Conservation (phyloP, 2,797 vertebrate genomes). For the Arrhamphus sclerolepis region DNA sequence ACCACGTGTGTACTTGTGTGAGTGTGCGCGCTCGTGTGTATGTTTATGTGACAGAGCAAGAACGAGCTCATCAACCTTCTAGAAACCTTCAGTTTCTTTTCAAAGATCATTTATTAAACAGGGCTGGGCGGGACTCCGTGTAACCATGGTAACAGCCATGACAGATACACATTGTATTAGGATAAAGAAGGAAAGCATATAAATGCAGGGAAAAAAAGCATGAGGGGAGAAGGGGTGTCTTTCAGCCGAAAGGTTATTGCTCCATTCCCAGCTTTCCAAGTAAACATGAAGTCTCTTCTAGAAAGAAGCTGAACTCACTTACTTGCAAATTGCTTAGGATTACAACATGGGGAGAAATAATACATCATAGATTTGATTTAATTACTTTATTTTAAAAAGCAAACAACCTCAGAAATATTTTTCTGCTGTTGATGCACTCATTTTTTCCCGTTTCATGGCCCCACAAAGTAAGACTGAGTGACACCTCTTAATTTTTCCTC, state of each 20-base stretch:
- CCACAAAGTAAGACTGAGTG: not conserved
- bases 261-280: too few relatives aligned
- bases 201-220: too few relatives aligned
- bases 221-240: too few relatives aligned
- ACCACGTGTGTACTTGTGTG: not conserved
- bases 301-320: too few relatives aligned
- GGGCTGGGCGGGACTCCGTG: not conserved
- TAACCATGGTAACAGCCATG: not conserved
- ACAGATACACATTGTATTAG: not conserved
- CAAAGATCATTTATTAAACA: slow-evolving; percentile 50
- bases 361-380: too few relatives aligned
- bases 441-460: not conserved
- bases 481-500: not conserved
- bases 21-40: not conserved
- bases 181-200: too few relatives aligned
- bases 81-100: not conserved
- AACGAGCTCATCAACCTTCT: slow-evolving; percentile 2
- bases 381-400: too few relatives aligned
- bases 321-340: too few relatives aligned
- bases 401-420: too few relatives aligned
- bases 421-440: not conserved
- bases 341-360: too few relatives aligned
- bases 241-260: too few relatives aligned
- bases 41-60: not conserved
- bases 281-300: too few relatives aligned